Evolutionary conservation across 2,888 invertebrate species (phyloP), one percentile per base, ranked within the genome.

Genomic region (Calameuta idolon): DNA sequence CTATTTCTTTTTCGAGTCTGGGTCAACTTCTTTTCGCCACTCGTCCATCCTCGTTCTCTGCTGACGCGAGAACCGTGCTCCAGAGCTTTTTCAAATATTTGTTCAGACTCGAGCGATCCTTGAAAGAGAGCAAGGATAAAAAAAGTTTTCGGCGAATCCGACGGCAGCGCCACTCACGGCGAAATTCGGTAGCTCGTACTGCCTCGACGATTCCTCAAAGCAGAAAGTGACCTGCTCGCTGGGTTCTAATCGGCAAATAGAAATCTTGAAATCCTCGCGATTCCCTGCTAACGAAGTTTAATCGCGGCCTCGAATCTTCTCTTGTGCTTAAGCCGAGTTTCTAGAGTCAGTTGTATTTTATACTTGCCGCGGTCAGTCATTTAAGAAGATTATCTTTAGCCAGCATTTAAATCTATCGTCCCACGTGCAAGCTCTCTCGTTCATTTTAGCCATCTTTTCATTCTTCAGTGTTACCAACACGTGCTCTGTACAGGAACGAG

Each of bases 241-340:
- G 37, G 74, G 34, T 71, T 71, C 75, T 79, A 81, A 81, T 81
- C 77, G 76, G 79, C 76, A 79, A 79, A 78, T 75, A 79, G 55
- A 55, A 55, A 55, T 55, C 55, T 55, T 23, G 23, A 55, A 55
- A 23, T 55, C 23, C 23, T 23, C 55, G 71, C 31, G 12, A 34
- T 34, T 71, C 35, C 40, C 12, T 23, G 69, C 75, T 75, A 79
- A 79, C 75, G 69, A 79, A 77, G 77, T 79, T 75, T 79, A 79
- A 79, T 79, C 69, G 35, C 55, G 15, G 11, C 73, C 74, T 77
- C 69, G 69, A 77, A 77, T 77, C 75, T 37, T 69, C 71, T 34
- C 15, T 71, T 15, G 34, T 1, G 31, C n/a, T 33, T 12, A 71
- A 71, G 31, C 71, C 31, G 31, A 71, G 33, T 71, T 71, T 55